phyloP scores from a whole-genome alignment of 1,140 invertebrate genomes.

The Lineus longissimus region DNA sequence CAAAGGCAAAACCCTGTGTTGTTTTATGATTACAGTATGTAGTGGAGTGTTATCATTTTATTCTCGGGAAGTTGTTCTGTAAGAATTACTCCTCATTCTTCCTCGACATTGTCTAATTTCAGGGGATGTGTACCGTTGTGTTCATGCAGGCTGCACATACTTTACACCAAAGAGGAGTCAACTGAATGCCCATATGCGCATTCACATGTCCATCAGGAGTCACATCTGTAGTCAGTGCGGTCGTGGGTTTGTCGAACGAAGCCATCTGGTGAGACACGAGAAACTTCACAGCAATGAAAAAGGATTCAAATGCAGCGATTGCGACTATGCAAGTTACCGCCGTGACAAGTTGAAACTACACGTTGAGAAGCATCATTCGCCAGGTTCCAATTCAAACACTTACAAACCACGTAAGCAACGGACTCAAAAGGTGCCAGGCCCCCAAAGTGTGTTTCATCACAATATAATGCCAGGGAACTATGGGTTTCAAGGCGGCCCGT shows the following conservation, averaged over 20 bases:
- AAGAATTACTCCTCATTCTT: too few species aligned
- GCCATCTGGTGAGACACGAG: conserved; percentile 65
- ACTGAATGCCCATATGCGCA: conserved; percentile 63
- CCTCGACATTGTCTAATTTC: conserved; percentile 17
- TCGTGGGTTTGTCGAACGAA: conserved; percentile 66
- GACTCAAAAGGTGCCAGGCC: neutral
- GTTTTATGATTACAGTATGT: too few species aligned
- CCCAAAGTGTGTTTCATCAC: too few species aligned
- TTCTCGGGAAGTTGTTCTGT: too few species aligned
- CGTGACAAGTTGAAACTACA: conserved; percentile 69
- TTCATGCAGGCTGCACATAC: conserved; percentile 63
- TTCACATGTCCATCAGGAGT: conserved; percentile 63
- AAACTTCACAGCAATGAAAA: conserved; percentile 64
- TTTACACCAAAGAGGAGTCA: conserved; percentile 66
- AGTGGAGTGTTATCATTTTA: conserved; percentile 3
- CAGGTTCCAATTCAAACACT: conserved; percentile 15
- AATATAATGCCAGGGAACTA: neutral
- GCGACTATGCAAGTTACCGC: conserved; percentile 65
- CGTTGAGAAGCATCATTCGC: conserved; percentile 62
- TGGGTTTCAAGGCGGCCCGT: neutral
- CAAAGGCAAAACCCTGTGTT: too few species aligned
- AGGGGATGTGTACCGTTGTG: conserved; percentile 61
- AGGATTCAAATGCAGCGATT: conserved; percentile 58
- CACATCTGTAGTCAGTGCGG: conserved; percentile 63
- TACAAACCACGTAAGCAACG: conserved; percentile 53